These are phyloP conservation scores for Ophion costatus DNA, from an alignment of 2,888 invertebrate species.

Conservation along the genomic window DNA sequence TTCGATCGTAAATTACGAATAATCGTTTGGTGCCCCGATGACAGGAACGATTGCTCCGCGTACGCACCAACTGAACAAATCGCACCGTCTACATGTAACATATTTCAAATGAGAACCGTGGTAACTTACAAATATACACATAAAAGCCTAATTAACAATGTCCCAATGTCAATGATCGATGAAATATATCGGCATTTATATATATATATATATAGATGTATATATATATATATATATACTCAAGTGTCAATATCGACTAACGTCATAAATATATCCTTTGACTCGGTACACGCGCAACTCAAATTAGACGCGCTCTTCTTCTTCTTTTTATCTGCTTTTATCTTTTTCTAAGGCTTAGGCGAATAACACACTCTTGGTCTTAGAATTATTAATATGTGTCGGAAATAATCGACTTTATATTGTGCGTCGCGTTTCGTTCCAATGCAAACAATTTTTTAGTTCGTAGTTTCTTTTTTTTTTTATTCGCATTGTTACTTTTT, in stretches of 20 bases:
- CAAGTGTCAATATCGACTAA: constrained; percentile 50
- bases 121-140: constrained; percentile 26
- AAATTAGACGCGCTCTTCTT: constrained; percentile 32
- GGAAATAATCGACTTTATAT: constrained; percentile 43
- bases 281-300: constrained; percentile 49
- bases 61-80: constrained; percentile 27
- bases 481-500: constrained; percentile 9
- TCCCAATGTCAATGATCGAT: constrained; percentile 46
- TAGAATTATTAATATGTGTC: constrained; percentile 19
- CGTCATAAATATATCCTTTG: constrained; percentile 57
- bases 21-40: constrained; percentile 1
- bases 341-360: constrained; percentile 53
- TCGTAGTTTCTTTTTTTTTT: neutral
- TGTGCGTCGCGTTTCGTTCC: constrained; percentile 57
- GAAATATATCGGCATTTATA: constrained; percentile 26
- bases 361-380: constrained; percentile 35
- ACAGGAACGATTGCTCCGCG: constrained; percentile 12
- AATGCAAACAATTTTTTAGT: constrained; percentile 12
- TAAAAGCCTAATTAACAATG: constrained; percentile 36
- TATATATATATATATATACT: constrained; percentile 6
- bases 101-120: neutral
- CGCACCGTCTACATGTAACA: constrained; percentile 9
- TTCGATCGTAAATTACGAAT: constrained; percentile 13
- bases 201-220: neutral
- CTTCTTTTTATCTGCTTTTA: constrained; percentile 24